These are phyloP conservation scores for Drosophila novamexicana DNA, from an alignment of 1,140 invertebrate genomes.

Conservation along the genomic window DNA sequence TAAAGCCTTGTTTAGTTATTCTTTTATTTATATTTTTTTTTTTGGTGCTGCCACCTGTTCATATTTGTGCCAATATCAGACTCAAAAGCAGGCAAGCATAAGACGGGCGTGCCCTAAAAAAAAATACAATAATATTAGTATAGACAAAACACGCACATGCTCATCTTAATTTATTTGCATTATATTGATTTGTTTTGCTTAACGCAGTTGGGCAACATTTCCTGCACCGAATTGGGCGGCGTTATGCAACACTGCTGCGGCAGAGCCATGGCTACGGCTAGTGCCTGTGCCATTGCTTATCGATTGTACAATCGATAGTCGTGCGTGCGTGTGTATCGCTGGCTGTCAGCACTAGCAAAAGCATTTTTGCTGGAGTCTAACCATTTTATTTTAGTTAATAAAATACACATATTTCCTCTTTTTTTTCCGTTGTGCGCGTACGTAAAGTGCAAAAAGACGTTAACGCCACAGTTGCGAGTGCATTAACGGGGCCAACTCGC, in stretches of 20 bases:
- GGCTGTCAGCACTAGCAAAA: conserved; percentile 49
- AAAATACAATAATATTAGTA: background rate
- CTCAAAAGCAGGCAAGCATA: background rate
- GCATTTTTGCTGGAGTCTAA: conserved; percentile 71
- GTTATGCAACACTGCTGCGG: conserved; percentile 1
- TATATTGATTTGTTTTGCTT: no score
- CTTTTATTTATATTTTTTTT: background rate
- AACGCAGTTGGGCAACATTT: no score
- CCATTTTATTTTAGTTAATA: conserved; percentile 82
- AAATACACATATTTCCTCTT: conserved; percentile 71
- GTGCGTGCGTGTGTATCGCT: conserved; percentile 18
- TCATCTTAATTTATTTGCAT: no score
- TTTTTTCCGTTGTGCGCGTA: conserved; percentile 69
- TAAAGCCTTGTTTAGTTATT: background rate
- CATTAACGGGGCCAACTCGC: conserved; percentile 27
- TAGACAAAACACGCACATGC: background rate
- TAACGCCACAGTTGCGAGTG: conserved; percentile 33
- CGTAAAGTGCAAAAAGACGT: conserved; percentile 51
- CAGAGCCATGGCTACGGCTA: background rate
- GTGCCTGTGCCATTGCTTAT: background rate
- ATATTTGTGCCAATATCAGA: background rate
- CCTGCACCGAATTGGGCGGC: background rate
- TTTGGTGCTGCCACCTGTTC: background rate
- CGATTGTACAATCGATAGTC: conserved; percentile 10
- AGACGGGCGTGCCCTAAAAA: background rate